These are phyloP conservation scores for Coracias cyanogaster DNA, from an alignment of 2,797 vertebrate species.

Conservation along the genomic window DNA sequence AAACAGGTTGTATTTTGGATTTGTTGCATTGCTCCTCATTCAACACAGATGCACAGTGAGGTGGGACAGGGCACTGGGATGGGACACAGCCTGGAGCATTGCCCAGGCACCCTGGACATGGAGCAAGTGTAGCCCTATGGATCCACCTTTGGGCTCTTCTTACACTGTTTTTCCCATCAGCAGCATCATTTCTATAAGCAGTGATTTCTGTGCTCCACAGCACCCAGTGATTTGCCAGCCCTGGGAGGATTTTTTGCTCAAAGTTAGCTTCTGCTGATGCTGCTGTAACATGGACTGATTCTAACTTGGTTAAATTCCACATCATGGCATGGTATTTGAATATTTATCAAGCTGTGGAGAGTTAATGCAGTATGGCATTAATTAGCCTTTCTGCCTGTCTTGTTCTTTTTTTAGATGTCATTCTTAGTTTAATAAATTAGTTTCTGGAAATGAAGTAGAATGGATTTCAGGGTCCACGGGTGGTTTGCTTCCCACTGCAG, in stretches of 20 bases:
- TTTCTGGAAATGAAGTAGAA: conserved; percentile 63
- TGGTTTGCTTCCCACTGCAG: conserved; percentile 31
- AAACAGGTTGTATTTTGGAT: background rate
- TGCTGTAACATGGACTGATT: conserved; percentile 57
- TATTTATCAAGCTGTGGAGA: conserved; percentile 74
- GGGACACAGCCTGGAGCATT: background rate
- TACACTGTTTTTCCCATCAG: background rate
- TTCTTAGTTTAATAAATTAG: conserved; percentile 74
- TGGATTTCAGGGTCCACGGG: conserved; percentile 37
- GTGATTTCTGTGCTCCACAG: background rate
- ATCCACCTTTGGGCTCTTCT: background rate
- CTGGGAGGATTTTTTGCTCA: background rate
- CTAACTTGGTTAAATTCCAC: conserved; percentile 50
- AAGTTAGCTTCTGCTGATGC: conserved; percentile 27
- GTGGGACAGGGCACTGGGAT: background rate
- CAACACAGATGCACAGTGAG: too few relatives aligned
- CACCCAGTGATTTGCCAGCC: background rate
- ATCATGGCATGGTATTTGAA: conserved; percentile 48
- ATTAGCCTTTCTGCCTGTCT: conserved; percentile 76
- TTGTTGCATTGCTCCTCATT: background rate
- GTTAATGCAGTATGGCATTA: conserved; percentile 75
- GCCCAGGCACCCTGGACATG: too few relatives aligned
- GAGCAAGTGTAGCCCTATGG: accelerated
- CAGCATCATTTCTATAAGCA: background rate
- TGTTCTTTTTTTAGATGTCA: conserved; percentile 74